phyloP scores from a whole-genome alignment of 30 jellyfish, hydroid and myxozoan species.

The Aurelia aurita region DNA sequence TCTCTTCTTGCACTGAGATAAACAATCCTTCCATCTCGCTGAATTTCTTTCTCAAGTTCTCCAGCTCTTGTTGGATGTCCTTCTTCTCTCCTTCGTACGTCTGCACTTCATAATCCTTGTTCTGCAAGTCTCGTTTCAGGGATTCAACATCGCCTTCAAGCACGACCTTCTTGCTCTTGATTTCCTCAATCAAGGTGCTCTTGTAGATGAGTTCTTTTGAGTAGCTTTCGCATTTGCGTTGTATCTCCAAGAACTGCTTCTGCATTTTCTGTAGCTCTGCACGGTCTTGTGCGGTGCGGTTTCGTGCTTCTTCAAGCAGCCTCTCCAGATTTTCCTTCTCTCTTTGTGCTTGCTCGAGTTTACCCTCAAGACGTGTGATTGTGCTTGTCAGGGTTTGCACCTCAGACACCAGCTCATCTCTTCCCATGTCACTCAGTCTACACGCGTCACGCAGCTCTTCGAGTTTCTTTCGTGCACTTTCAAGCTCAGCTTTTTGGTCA shows the following conservation, averaged over 20 bases:
- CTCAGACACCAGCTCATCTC: constrained; percentile 87
- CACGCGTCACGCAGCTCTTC: constrained; percentile 89
- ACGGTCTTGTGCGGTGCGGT: constrained; percentile 89
- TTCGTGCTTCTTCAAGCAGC: constrained; percentile 94
- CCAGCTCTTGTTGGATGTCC: constrained; percentile 87
- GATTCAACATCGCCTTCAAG: constrained; percentile 93
- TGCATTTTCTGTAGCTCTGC: constrained; percentile 86
- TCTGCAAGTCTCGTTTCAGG: constrained; percentile 87
- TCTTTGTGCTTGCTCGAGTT: constrained; percentile 80
- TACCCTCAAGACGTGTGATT: constrained; percentile 76
- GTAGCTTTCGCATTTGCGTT: constrained; percentile 89
- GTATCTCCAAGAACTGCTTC: constrained; percentile 86
- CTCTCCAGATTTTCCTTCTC: constrained; percentile 78
- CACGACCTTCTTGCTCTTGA: constrained; percentile 84
- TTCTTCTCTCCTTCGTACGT: constrained; percentile 86
- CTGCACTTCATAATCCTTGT: constrained; percentile 87
- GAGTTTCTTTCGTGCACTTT: constrained; percentile 62
- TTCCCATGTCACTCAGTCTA: constrained; percentile 72
- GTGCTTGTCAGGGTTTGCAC: constrained; percentile 73
- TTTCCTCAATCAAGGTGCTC: constrained; percentile 85
- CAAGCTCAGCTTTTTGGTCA: constrained; percentile 83
- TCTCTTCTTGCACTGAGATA: constrained; percentile 93
- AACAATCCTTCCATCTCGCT: constrained; percentile 84
- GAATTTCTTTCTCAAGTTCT: constrained; percentile 74
- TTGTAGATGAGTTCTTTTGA: constrained; percentile 78